phyloP scores from a whole-genome alignment of 2,888 invertebrate genomes.

The Drosophila mimetica region DNA sequence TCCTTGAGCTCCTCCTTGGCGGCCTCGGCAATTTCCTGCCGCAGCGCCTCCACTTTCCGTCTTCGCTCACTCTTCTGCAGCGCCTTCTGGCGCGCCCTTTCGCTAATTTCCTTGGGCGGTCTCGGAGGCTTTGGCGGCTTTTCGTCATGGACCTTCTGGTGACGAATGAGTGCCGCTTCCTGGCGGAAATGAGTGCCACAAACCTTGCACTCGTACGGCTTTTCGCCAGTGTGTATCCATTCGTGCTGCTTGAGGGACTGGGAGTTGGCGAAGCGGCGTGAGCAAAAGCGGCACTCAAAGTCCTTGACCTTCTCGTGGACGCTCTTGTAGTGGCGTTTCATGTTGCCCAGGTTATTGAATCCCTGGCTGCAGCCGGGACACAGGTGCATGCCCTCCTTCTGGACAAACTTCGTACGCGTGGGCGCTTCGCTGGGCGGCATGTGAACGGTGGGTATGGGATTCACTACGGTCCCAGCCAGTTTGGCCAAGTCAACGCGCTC shows the following conservation, averaged over 20 bases:
- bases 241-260: constrained; percentile 83
- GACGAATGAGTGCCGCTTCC: constrained; percentile 80
- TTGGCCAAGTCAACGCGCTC: constrained; percentile 79
- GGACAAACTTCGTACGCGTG: constrained; percentile 72
- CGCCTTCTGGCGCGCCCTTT: constrained; percentile 66
- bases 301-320: constrained; percentile 83
- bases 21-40: constrained; percentile 76
- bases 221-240: constrained; percentile 83
- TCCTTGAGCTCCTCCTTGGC: constrained; percentile 74
- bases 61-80: constrained; percentile 71
- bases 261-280: constrained; percentile 82
- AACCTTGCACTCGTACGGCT: constrained; percentile 78
- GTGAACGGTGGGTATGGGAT: constrained; percentile 75
- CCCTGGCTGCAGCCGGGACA: constrained; percentile 81
- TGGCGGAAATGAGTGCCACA: constrained; percentile 82
- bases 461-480: constrained; percentile 79
- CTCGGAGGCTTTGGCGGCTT: constrained; percentile 54
- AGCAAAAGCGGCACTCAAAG: constrained; percentile 81
- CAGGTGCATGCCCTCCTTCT: constrained; percentile 79
- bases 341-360: constrained; percentile 82
- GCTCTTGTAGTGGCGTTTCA: constrained; percentile 81
- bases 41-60: constrained; percentile 67
- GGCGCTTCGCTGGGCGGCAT: constrained; percentile 58
- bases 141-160: constrained; percentile 81
- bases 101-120: constrained; percentile 58